phyloP scores from a whole-genome alignment of 1,140 invertebrate species.

The Drosophila guanche region DNA sequence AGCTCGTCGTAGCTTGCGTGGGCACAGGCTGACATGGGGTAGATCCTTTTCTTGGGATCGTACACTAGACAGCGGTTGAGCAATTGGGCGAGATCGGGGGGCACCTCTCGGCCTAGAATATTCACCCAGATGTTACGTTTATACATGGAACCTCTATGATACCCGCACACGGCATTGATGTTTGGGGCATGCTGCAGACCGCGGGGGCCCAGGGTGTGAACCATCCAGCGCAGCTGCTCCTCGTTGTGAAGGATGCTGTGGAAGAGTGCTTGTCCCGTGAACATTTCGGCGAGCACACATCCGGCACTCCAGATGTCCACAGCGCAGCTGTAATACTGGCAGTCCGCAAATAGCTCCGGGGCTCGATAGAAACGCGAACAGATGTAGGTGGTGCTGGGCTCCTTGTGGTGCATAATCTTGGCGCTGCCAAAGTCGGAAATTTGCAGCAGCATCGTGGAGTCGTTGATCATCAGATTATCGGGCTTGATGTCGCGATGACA shows the following conservation, averaged over 20 bases:
- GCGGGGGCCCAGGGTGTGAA: slow-evolving; percentile 27
- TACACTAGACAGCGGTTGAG: slow-evolving; percentile 42
- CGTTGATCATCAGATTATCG: slow-evolving; percentile 98
- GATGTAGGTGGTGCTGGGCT: slow-evolving; percentile 99
- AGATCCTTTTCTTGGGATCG: slow-evolving; percentile 24
- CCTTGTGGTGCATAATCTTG: slow-evolving; percentile 96
- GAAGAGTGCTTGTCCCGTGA: slow-evolving; percentile 98
- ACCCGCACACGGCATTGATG: background rate
- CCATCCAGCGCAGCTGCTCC: slow-evolving; percentile 13
- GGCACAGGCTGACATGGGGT: slow-evolving; percentile 33
- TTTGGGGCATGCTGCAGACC: slow-evolving; percentile 32
- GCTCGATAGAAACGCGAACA: slow-evolving; percentile 99
- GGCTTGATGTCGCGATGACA: slow-evolving; percentile 99
- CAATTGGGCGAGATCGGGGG: slow-evolving; percentile 31
- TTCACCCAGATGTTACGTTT: slow-evolving; percentile 16
- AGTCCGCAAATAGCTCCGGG: slow-evolving; percentile 99
- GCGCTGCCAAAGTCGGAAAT: slow-evolving; percentile 99
- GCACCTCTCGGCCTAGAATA: slow-evolving; percentile 14
- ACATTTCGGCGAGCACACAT: slow-evolving; percentile 97
- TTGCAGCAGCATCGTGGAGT: slow-evolving; percentile 97
- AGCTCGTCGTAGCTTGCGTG: slow-evolving; percentile 42
- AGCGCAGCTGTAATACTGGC: slow-evolving; percentile 97
- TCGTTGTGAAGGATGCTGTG: background rate
- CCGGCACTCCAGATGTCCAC: slow-evolving; percentile 99
- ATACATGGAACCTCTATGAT: too few species aligned